A percentile compares a stretch with the other conserved stretches of the same genome.
Conservation (phyloP, 2,113 vertebrate genomes). For the Ophiodon elongatus region DNA sequence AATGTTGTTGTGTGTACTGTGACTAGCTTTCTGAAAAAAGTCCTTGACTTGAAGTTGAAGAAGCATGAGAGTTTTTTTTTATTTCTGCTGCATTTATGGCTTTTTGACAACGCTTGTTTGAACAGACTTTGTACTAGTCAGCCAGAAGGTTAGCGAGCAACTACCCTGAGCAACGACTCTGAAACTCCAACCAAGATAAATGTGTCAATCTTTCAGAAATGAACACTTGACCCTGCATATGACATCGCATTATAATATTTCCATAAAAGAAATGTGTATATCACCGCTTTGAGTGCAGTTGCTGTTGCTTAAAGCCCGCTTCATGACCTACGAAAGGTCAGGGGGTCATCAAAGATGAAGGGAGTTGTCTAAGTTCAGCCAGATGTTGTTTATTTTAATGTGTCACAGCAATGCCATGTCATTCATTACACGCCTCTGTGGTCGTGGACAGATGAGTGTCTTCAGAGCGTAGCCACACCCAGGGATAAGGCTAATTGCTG, state of each 20-base stretch:
- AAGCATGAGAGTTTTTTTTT: neutral
- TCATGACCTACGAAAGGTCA: constrained; percentile 32
- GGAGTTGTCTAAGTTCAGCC: constrained; percentile 57
- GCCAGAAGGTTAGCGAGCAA: neutral
- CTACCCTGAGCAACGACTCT: neutral
- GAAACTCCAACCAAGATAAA: neutral
- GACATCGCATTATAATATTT: neutral
- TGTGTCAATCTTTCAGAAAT: neutral
- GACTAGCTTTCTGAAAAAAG: neutral
- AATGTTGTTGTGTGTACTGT: neutral
- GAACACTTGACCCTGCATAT: neutral
- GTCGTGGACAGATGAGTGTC: constrained; percentile 59
- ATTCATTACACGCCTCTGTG: constrained; percentile 73
- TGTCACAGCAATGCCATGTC: constrained; percentile 70
- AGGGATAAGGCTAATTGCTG: constrained; percentile 74
- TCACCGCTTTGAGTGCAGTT: neutral
- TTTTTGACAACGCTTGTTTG: neutral
- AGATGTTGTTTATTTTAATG: constrained; percentile 77
- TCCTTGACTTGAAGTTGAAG: neutral
- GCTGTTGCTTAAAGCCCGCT: constrained; percentile 2
- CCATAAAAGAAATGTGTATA: neutral
- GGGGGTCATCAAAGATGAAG: constrained; percentile 30
- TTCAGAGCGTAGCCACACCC: constrained; percentile 69
- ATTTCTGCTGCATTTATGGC: neutral
- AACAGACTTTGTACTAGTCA: neutral